Conservation (phyloP, 2,113 vertebrate species). For the Rhineura floridana region DNA sequence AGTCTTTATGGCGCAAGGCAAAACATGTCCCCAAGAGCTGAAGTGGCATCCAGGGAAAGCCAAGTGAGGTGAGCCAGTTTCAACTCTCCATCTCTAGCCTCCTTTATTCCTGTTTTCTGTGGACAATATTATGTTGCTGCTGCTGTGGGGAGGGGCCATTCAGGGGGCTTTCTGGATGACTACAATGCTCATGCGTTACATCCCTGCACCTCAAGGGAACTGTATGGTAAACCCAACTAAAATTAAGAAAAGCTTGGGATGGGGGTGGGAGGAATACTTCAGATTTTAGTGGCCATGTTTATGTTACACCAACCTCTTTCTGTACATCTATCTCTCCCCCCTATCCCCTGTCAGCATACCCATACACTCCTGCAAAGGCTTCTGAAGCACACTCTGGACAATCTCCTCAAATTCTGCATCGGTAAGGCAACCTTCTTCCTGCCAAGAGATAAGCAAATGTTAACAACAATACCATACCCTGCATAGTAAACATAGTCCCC, state of each 20-base stretch:
- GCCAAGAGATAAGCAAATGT: conserved; percentile 24
- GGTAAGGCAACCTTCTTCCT: conserved; percentile 52
- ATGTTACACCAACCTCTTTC: not conserved
- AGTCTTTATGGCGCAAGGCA: not conserved
- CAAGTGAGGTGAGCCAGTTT: not conserved
- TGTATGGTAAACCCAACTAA: not conserved
- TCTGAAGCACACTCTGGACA: conserved; percentile 63
- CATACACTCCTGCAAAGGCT: conserved; percentile 56
- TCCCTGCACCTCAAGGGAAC: not conserved
- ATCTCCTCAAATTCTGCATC: conserved; percentile 66
- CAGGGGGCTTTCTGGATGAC: too few relatives aligned
- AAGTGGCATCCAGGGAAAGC: not conserved
- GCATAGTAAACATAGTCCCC: not conserved
- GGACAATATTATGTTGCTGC: not conserved
- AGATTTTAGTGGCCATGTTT: not conserved
- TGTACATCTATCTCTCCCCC: not conserved
- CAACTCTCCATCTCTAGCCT: not conserved
- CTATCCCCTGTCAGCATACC: conserved; percentile 41
- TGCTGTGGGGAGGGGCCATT: not conserved
- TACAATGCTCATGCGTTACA: not conserved
- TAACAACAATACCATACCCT: not conserved
- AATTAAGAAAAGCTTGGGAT: not conserved
- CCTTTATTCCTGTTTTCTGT: not conserved
- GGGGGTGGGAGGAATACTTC: not conserved
- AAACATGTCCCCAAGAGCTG: not conserved